Base-by-base conservation (phyloP, 1,140 invertebrate species). In the Pseudomyrmex gracilis region DNA sequence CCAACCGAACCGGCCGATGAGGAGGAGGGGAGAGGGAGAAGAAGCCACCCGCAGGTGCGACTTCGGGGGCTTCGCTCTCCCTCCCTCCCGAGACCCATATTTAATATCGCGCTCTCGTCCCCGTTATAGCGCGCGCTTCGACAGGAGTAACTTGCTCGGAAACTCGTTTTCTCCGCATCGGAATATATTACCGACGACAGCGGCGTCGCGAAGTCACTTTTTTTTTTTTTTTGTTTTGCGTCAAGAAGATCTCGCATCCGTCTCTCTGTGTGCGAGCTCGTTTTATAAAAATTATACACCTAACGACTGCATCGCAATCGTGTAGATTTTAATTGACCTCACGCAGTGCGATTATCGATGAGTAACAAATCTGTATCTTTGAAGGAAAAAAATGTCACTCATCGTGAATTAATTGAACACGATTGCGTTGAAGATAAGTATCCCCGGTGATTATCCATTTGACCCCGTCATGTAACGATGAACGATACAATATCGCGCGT, bases 11-110 rank as follows among this genome's bases (percentile, higher is more conserved):
- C 86, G 73, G 9, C 47, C 49, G 47, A n/a, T 15, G 55, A 20
- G 24, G 53, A 71, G 74, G 85, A 87, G 53, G 61, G 49, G 17
- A 53, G 82, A 77, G 17, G 57, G 82, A 77, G 87, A 90, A 73
- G 93, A 93, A 93, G 93, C 93, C 92, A 92, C 90, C 90, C 92
- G 90, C 92, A 91, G 90, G 90, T 93, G 90, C 89, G 84, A 91
- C 85, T 86, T 83, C 77, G 85, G 90, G 34, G 92, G 92, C 92
- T 93, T 93, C 92, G 51, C 84, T 60, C 73, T 70, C 80, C 63
- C 43, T 57, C 85, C 66, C 73, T 70, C 74, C 68, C 49, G 57
- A 68, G 67, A 57, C 22, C 85, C 73, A 89, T 89, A 87, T 87
- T 89, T 89, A 89, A 89, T 89, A 88, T 87, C 82, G 83, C 68